A percentile compares a stretch with the other conserved stretches of the same genome.
Evolutionary conservation across 2,888 invertebrate species (phyloP).

Genomic region (Orchesella flavescens): DNA sequence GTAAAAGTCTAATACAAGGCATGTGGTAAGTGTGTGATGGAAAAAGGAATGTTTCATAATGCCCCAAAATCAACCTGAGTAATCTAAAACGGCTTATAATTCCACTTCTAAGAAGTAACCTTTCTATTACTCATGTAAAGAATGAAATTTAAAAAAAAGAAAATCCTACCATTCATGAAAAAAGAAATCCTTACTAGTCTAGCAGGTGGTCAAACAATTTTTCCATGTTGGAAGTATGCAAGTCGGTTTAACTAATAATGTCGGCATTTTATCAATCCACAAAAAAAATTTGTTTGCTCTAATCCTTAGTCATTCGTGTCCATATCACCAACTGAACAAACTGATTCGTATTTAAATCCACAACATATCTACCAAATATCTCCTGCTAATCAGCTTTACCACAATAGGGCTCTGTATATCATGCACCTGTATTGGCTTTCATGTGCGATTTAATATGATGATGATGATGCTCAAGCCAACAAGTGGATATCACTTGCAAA

Average conservation of each 20-base stretch:
- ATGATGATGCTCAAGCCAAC: too few species aligned
- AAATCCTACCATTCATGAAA: background rate
- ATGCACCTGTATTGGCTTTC: too few species aligned
- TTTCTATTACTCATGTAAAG: constrained; percentile 30
- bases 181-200: constrained; percentile 15
- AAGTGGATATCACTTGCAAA: too few species aligned
- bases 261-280: constrained; percentile 40
- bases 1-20: too few species aligned
- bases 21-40: too few species aligned
- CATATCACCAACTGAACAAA: constrained; percentile 1
- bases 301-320: constrained; percentile 21
- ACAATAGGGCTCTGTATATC: too few species aligned
- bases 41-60: constrained; percentile 13
- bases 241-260: background rate
- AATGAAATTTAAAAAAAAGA: background rate
- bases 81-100: background rate
- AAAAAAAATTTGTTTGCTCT: constrained; percentile 33
- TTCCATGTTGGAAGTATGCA: constrained; percentile 4
- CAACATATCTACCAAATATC: too few species aligned
- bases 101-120: constrained; percentile 10
- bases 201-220: constrained; percentile 55
- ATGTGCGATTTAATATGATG: too few species aligned
- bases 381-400: too few species aligned
- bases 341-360: too few species aligned
- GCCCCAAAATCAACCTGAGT: constrained; percentile 5